A percentile compares a stretch with the other conserved stretches of the same genome.
Conservation (phyloP, 1,140 invertebrate species). For the Drosophila mauritiana region DNA sequence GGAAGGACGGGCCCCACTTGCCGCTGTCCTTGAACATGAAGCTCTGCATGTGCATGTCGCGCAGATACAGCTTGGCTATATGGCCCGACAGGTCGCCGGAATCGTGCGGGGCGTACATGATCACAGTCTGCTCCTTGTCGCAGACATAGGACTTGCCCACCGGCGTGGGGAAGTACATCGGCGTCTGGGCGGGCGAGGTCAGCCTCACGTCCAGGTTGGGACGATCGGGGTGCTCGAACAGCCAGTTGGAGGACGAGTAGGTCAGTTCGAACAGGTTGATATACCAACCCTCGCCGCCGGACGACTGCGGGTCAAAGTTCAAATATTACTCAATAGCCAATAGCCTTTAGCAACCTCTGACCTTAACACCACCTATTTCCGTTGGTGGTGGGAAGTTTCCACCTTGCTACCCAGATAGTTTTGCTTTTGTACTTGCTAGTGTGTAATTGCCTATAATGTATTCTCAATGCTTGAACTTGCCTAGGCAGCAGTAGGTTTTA, state of each 20-base stretch:
- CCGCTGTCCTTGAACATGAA: slow-evolving; percentile 87
- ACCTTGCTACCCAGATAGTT: neutral
- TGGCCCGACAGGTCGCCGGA: slow-evolving; percentile 84
- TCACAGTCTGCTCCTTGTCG: slow-evolving; percentile 86
- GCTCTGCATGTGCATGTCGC: slow-evolving; percentile 86
- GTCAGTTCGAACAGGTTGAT: slow-evolving; percentile 89
- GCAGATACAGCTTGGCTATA: slow-evolving; percentile 86
- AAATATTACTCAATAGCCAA: slow-evolving; percentile 5
- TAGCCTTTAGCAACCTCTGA: slow-evolving; percentile 48
- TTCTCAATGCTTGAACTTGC: neutral
- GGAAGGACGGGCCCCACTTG: slow-evolving; percentile 86
- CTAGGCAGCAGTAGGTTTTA: neutral
- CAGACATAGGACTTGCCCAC: slow-evolving; percentile 93
- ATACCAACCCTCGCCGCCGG: slow-evolving; percentile 94
- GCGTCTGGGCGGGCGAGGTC: slow-evolving; percentile 86
- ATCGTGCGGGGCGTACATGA: slow-evolving; percentile 80
- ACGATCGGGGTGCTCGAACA: slow-evolving; percentile 86
- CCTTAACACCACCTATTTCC: slow-evolving; percentile 9
- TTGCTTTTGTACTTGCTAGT: neutral
- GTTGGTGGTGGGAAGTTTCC: too few species aligned
- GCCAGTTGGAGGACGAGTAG: slow-evolving; percentile 86
- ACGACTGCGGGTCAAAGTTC: slow-evolving; percentile 73
- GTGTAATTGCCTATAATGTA: slow-evolving; percentile 6
- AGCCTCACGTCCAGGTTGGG: slow-evolving; percentile 86
- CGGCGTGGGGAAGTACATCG: slow-evolving; percentile 92